Conservation (phyloP, 2,888 invertebrate genomes). For the Heliconius aoede region DNA sequence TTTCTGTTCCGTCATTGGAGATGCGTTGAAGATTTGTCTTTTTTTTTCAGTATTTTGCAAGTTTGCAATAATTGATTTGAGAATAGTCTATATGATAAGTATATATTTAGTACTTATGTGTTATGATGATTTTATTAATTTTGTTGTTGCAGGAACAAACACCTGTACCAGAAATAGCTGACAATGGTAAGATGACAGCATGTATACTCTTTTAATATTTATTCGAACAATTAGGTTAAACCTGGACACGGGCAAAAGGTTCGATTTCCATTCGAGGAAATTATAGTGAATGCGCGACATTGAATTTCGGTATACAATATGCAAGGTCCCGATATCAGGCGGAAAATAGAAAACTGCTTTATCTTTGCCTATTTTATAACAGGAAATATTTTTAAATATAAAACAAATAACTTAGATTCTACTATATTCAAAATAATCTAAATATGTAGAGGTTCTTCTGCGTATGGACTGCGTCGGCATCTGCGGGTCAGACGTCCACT, state of each 20-base stretch:
- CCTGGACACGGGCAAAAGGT: no score
- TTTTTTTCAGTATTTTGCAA: no score
- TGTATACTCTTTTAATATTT: neutral
- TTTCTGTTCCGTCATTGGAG: no score
- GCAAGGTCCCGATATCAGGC: no score
- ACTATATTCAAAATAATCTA: neutral
- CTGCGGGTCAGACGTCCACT: slow-evolving; percentile 98
- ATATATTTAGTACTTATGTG: neutral
- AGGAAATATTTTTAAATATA: neutral
- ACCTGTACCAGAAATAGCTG: slow-evolving; percentile 89
- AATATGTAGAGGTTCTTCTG: slow-evolving; percentile 89
- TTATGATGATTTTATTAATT: slow-evolving; percentile 19
- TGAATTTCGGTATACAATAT: no score
- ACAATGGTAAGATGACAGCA: slow-evolving; percentile 86
- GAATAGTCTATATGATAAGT: neutral
- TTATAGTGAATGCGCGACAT: no score
- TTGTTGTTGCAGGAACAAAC: slow-evolving; percentile 89
- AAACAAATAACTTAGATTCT: neutral
- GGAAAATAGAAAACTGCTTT: neutral
- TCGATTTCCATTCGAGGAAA: no score
- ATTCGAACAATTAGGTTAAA: neutral
- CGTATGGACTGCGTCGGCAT: slow-evolving; percentile 97
- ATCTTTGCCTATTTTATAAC: neutral
- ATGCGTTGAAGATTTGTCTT: no score
- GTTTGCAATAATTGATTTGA: no score